Base-by-base conservation (phyloP, 2,113 vertebrate genomes). In the Patagioenas fasciata region DNA sequence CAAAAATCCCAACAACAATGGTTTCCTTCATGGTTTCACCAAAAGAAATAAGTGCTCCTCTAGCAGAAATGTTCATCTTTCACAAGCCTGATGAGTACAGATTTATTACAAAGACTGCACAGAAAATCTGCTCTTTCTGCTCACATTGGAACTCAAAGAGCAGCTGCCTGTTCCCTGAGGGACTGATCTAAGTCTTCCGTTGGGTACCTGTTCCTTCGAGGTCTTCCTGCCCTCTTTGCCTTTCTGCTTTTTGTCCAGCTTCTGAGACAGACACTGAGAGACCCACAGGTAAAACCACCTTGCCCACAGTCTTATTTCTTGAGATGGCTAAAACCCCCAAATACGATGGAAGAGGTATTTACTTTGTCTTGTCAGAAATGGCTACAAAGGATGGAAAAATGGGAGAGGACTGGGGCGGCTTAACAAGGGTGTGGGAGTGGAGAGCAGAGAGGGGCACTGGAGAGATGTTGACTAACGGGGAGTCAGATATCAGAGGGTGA, bases 71-170 rank as follows among this genome's bases (percentile, higher is more conserved):
- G 19, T 20, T 38, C 19, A 21, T 50, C n/a, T 83, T 60, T 86
- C 67, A 72, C n/a, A 67, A 58, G 28, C n/a, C 53, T 62, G 53
- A 40, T 82, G 48, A 58, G 11, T 58, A 32, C 38, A 67, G 11
- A 15, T 77, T 75, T 91, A 25, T 57, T 61, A 44, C 5, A 23
- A 75, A 80, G 48, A 57, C 38, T 6, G 10, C 31, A 54, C 11
- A 62, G n/a, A 54, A 70, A 87, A 54, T 44, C 34, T 86, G 15
- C 31, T 64, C 28, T 69, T 89, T 56, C 69, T 86, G 36, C n/a
- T 11, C 15, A 16, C 0, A 0, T n/a, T 80, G 29, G 50, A 53
- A 40, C 31, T 84, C 28, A 13, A 50, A 58, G 38, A 85, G 40
- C 50, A 47, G 25, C 36, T 89, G 3, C 18, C 24, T 62, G 4